Percentiles rank a stretch among this genome's conserved stretches.
phyloP scores from a whole-genome alignment of 2,888 invertebrate species.

The Lordiphosa fenestrarum region DNA sequence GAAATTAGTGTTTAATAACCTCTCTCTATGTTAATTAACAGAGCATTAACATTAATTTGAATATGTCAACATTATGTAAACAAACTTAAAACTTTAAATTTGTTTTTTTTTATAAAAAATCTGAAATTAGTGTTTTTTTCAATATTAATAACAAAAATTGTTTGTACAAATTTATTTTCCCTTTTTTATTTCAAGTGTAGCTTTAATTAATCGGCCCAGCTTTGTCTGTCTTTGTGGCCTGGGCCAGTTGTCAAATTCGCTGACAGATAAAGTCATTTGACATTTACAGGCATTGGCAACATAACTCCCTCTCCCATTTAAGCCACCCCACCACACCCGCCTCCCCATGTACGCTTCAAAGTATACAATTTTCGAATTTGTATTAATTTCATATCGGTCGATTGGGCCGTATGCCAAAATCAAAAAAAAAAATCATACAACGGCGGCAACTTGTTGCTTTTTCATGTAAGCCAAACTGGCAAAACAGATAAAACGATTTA shows the following conservation, averaged over 20 bases:
- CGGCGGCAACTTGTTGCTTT: slow-evolving; percentile 51
- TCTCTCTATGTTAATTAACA: too few species aligned
- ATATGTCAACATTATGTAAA: too few species aligned
- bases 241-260: slow-evolving; percentile 71
- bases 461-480: slow-evolving; percentile 55
- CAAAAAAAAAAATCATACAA: slow-evolving; percentile 20
- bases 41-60: too few species aligned
- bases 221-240: slow-evolving; percentile 24
- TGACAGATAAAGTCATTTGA: slow-evolving; percentile 75
- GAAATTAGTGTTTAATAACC: too few species aligned
- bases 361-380: slow-evolving; percentile 66
- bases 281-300: slow-evolving; percentile 70
- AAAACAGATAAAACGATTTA: slow-evolving; percentile 66
- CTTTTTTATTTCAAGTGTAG: slow-evolving; percentile 21
- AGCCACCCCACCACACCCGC: too few species aligned
- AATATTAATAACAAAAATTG: too few species aligned
- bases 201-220: slow-evolving; percentile 63
- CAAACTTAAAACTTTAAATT: too few species aligned
- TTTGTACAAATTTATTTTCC: too few species aligned
- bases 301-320: slow-evolving; percentile 34
- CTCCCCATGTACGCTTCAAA: slow-evolving; percentile 5
- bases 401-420: slow-evolving; percentile 40
- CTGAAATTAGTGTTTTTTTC: too few species aligned
- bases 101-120: too few species aligned
- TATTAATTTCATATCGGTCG: slow-evolving; percentile 62